phyloP scores from a whole-genome alignment of 2,888 invertebrate genomes.

The Drosophila nr. perissopoda region DNA sequence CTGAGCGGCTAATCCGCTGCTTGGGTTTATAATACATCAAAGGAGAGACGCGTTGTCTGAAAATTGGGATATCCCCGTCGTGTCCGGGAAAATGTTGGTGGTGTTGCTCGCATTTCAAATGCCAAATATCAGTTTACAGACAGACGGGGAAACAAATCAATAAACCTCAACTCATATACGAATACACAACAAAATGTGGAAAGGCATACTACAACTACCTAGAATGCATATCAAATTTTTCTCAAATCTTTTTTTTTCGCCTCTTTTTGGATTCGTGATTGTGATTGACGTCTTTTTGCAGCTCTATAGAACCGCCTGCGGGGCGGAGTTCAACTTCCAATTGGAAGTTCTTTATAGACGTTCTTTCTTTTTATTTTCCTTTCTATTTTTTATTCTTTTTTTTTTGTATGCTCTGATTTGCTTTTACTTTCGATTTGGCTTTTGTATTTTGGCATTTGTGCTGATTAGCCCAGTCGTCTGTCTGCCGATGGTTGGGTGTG shows the following conservation, averaged over 20 bases:
- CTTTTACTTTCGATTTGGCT: conserved; percentile 80
- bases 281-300: conserved; percentile 70
- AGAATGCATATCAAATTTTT: conserved; percentile 80
- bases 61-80: conserved; percentile 33
- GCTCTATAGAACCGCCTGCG: conserved; percentile 45
- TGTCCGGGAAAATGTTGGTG: conserved; percentile 20
- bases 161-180: conserved; percentile 63
- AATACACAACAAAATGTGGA: conserved; percentile 21
- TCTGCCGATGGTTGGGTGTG: neutral
- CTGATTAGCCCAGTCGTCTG: conserved; percentile 67
- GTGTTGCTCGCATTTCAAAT: conserved; percentile 68
- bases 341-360: conserved; percentile 66
- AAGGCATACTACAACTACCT: conserved; percentile 40
- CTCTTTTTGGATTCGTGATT: conserved; percentile 50
- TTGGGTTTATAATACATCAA: conserved; percentile 70
- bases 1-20: conserved; percentile 76
- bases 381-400: conserved; percentile 24
- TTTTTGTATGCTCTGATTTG: conserved; percentile 59
- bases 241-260: conserved; percentile 14
- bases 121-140: conserved; percentile 76
- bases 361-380: conserved; percentile 33
- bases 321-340: conserved; percentile 65
- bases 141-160: conserved; percentile 67
- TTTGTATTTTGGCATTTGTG: conserved; percentile 79
- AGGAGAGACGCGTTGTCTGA: conserved; percentile 36